Percentiles rank a stretch among this genome's conserved stretches.
phyloP scores from a whole-genome alignment of 2,888 invertebrate species.

The Druceiella hillmani region DNA sequence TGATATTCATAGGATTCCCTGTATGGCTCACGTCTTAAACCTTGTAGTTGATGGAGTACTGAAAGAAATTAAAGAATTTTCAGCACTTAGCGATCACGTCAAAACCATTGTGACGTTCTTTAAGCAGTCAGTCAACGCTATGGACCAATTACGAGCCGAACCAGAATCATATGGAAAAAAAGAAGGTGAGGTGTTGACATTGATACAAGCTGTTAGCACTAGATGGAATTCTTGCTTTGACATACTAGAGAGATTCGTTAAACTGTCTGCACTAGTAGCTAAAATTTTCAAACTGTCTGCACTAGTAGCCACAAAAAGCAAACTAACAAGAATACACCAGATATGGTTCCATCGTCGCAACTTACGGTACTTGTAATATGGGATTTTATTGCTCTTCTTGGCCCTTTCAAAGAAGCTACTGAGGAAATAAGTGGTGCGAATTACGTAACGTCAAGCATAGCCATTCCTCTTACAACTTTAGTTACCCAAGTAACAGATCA shows the following conservation, averaged over 20 bases:
- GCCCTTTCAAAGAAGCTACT: slow-evolving; percentile 25
- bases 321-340: slow-evolving; percentile 20
- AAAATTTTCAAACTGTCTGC: slow-evolving; percentile 24
- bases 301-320: slow-evolving; percentile 19
- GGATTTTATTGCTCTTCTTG: slow-evolving; percentile 23
- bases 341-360: slow-evolving; percentile 28
- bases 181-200: slow-evolving; percentile 27
- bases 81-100: slow-evolving; percentile 25
- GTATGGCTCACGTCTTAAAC: slow-evolving; percentile 27
- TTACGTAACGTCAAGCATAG: slow-evolving; percentile 25
- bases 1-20: slow-evolving; percentile 25
- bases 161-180: slow-evolving; percentile 19
- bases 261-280: slow-evolving; percentile 22
- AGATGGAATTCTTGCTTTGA: slow-evolving; percentile 28
- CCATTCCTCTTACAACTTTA: slow-evolving; percentile 22
- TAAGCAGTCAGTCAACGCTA: slow-evolving; percentile 28
- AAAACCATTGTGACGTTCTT: slow-evolving; percentile 29
- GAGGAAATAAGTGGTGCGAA: slow-evolving; percentile 25
- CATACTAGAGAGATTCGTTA: slow-evolving; percentile 26
- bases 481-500: slow-evolving; percentile 16
- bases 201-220: slow-evolving; percentile 27
- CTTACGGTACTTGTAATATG: slow-evolving; percentile 23
- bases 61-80: slow-evolving; percentile 24
- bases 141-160: slow-evolving; percentile 28
- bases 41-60: slow-evolving; percentile 26